Base-by-base conservation (phyloP, 2,113 vertebrate genomes). In the Nicator chloris region DNA sequence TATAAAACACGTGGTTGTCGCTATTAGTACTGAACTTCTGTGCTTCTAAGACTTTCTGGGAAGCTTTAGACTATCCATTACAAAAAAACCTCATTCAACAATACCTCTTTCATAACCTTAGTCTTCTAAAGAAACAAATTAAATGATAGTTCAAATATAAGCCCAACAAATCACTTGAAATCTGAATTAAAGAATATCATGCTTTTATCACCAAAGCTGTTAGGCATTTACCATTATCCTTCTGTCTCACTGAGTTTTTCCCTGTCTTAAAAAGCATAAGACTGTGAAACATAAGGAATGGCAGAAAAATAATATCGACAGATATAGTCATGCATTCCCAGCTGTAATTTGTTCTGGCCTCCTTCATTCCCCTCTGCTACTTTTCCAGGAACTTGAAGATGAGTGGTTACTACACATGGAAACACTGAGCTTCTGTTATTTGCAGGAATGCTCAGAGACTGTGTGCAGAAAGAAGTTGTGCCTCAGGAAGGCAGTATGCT, bases 371-470 rank as follows among this genome's bases (percentile, higher is more conserved):
- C 16, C 54, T 80, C 47, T 44, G 50, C 24, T 83, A 16, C 51
- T 93, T 96, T 95, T 96, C 94, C 95, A 95, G 68, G 93, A 97
- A 93, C 85, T 90, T 92, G 68, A 94, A 73, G 79, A 88, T 64
- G 82, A 78, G 51, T 78, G 44, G 44, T 83, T 92, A 64, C 71
- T 90, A 66, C 0, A 1, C 82, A 92, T 60, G 85, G 90, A 94
- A 96, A 95, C 40, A 53, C 14, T 83, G 72, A 96, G 31, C 64
- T 95, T 66, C 82, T 28, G 10, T 49, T 88, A 57, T 56, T 94
- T 88, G 35, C 76, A 90, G 51, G 60, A 94, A 86, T 72, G 71
- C 15, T 86, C 70, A 87, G 9, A 86, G 57, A 61, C 50, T 31
- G 5, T 37, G 11, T 23, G 50, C 0, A 10, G 37, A 80, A 91